Evolutionary conservation across 2,888 invertebrate genomes (phyloP).

Genomic region (Molorchus minor): DNA sequence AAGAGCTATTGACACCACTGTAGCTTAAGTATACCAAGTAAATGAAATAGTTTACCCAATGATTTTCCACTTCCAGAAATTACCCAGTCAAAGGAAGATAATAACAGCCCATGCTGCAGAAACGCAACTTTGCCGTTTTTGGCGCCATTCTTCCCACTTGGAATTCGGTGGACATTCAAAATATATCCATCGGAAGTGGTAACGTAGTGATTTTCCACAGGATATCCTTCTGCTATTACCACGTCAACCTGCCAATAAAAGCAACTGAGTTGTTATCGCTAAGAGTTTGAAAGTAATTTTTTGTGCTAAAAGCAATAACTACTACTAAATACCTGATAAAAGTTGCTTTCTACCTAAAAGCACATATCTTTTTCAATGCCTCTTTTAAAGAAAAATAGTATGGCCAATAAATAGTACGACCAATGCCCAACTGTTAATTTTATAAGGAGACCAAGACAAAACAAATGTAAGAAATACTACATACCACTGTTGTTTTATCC

Average conservation of each 20-base stretch:
- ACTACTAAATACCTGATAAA: no score
- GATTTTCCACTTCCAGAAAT: constrained; percentile 64
- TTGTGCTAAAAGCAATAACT: not conserved
- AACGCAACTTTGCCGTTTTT: constrained; percentile 56
- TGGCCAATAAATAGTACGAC: no score
- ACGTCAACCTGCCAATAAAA: constrained; percentile 58
- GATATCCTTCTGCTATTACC: constrained; percentile 60
- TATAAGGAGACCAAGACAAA: no score
- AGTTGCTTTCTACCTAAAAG: no score
- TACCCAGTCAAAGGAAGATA: constrained; percentile 67
- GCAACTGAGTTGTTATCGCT: no score
- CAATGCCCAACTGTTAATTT: no score
- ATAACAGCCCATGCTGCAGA: constrained; percentile 67
- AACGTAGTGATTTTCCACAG: constrained; percentile 59
- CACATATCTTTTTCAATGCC: no score
- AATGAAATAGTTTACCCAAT: constrained; percentile 57
- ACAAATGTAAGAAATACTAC: no score
- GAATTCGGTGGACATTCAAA: constrained; percentile 67
- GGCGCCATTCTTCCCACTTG: constrained; percentile 55
- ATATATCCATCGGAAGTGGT: constrained; percentile 69
- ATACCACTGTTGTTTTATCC: not conserved
- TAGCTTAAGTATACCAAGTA: no score
- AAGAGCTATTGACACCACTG: no score
- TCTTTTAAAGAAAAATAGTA: no score
- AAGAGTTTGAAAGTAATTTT: no score